Conservation (phyloP, 2,797 vertebrate species). For the Garrulus glandarius region DNA sequence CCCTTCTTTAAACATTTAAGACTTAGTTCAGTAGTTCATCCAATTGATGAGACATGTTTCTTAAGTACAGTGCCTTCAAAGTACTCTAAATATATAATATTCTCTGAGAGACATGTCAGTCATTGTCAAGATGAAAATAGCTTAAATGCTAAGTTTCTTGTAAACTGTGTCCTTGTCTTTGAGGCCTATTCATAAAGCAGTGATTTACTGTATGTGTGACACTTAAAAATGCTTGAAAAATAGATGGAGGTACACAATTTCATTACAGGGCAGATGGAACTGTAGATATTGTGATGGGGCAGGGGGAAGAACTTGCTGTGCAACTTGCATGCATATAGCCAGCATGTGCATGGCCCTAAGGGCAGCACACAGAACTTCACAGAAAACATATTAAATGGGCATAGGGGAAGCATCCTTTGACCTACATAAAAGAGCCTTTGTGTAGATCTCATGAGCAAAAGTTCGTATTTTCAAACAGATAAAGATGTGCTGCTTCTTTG, state of each 20-base stretch:
- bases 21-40: conserved; percentile 80
- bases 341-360: conserved; percentile 73
- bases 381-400: conserved; percentile 79
- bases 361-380: conserved; percentile 77
- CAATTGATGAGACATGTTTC: conserved; percentile 73
- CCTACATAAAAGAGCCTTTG: conserved; percentile 77
- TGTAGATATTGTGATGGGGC: conserved; percentile 26
- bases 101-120: conserved; percentile 74
- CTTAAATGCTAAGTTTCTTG: conserved; percentile 74
- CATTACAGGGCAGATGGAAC: conserved; percentile 60
- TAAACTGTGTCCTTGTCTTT: conserved; percentile 70
- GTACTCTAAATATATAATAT: conserved; percentile 81
- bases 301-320: conserved; percentile 64
- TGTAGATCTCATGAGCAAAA: conserved; percentile 72
- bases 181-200: conserved; percentile 62
- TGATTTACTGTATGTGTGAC: conserved; percentile 47
- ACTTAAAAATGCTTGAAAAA: conserved; percentile 59
- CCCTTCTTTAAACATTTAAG: conserved; percentile 84
- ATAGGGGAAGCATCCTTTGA: conserved; percentile 75
- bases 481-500: conserved; percentile 68
- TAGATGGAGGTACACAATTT: conserved; percentile 12
- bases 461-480: conserved; percentile 71
- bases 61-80: conserved; percentile 72
- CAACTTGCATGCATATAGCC: conserved; percentile 70
- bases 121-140: conserved; percentile 78